These are phyloP conservation scores for Eueremaeus valkanovi DNA, from an alignment of 2,888 invertebrate genomes.

Conservation along the genomic window DNA sequence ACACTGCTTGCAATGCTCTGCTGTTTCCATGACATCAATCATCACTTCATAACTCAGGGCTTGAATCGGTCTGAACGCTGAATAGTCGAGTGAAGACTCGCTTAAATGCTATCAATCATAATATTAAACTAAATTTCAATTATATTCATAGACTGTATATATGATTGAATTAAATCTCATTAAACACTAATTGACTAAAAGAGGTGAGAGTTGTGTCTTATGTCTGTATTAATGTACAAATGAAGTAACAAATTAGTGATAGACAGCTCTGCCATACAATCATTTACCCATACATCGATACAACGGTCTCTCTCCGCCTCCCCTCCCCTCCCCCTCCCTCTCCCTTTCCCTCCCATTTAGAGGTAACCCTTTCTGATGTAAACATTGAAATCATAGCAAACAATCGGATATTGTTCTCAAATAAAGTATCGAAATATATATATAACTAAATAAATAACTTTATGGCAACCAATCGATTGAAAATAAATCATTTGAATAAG, in stretches of 20 bases:
- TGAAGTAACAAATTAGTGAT: conserved; percentile 24
- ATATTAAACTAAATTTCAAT: not conserved
- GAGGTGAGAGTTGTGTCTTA: not conserved
- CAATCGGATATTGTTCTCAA: not conserved
- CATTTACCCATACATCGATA: not conserved
- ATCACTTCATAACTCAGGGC: conserved; percentile 27
- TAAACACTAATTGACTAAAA: conserved; percentile 1
- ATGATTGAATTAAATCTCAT: not conserved
- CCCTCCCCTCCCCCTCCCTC: no score
- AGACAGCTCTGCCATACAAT: conserved; percentile 30
- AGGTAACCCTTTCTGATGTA: no score
- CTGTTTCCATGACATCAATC: not conserved
- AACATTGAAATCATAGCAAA: not conserved
- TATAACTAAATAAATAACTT: not conserved
- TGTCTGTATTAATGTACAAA: conserved; percentile 5
- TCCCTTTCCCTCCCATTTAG: no score
- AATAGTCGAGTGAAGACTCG: not conserved
- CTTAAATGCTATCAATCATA: no score
- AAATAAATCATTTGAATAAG: conserved; percentile 19
- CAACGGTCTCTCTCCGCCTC: not conserved
- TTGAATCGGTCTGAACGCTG: not conserved
- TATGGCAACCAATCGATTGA: not conserved
- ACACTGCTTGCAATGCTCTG: conserved; percentile 29
- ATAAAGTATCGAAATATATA: not conserved
- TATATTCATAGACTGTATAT: no score